Evolutionary conservation across 1,140 invertebrate genomes (phyloP).

Genomic region (Tetramorium parvispinum): DNA sequence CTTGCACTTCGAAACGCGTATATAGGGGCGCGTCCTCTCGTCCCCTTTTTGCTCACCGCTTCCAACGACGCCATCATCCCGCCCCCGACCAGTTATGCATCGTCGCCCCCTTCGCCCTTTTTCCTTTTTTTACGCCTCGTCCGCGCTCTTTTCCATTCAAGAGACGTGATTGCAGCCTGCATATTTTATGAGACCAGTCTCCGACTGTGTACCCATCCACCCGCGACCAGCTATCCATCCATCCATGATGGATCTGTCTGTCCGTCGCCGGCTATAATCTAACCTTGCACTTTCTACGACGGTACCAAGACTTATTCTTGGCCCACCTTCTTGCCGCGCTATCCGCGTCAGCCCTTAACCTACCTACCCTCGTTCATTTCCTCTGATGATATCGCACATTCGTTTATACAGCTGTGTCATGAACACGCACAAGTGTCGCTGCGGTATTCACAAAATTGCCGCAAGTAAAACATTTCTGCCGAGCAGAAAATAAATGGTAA

Average conservation of each 20-base stretch:
- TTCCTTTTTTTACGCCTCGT: conserved; percentile 43
- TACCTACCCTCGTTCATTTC: neutral
- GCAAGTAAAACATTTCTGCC: neutral
- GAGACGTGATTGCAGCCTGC: conserved; percentile 76
- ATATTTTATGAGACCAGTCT: conserved; percentile 75
- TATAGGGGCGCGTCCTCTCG: conserved; percentile 25
- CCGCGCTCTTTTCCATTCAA: conserved; percentile 68
- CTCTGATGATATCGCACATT: conserved; percentile 8
- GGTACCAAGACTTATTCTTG: conserved; percentile 18
- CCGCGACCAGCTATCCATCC: conserved; percentile 20
- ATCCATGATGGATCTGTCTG: conserved; percentile 49
- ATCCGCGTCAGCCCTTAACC: neutral
- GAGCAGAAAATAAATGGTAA: neutral
- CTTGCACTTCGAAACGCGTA: conserved; percentile 64
- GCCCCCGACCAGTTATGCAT: conserved; percentile 42
- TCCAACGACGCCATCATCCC: conserved; percentile 53
- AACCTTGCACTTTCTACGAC: conserved; percentile 57
- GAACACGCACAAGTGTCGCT: neutral
- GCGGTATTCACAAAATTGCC: neutral
- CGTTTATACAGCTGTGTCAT: neutral
- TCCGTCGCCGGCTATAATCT: conserved; percentile 30
- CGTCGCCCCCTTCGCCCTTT: conserved; percentile 33
- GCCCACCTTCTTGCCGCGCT: neutral
- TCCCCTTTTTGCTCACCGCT: conserved; percentile 34
- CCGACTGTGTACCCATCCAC: conserved; percentile 27